Conservation (phyloP, 2,888 invertebrate species). For the Leucoma salicis region DNA sequence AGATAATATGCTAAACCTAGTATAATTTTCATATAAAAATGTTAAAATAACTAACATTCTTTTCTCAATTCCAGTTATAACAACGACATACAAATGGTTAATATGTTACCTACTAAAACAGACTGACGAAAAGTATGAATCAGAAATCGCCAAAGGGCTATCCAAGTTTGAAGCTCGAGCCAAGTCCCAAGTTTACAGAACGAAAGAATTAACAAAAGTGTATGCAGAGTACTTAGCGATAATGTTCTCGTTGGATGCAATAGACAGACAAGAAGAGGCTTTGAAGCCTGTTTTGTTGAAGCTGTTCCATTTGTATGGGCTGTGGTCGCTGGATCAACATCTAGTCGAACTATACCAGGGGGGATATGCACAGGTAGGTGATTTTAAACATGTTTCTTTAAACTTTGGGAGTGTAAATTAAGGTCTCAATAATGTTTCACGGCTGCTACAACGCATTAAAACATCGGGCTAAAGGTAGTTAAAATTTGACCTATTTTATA, state of each 20-base stretch:
- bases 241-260: conserved; percentile 74
- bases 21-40: background rate
- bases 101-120: conserved; percentile 89
- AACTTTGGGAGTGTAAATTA: too few species aligned
- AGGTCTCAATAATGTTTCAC: too few species aligned
- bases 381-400: too few species aligned
- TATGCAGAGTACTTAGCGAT: conserved; percentile 88
- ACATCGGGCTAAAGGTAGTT: too few species aligned
- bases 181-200: conserved; percentile 91
- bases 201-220: conserved; percentile 87
- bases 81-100: conserved; percentile 91
- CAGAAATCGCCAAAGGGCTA: conserved; percentile 78
- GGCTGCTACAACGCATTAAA: too few species aligned
- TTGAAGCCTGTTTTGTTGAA: conserved; percentile 76
- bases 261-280: conserved; percentile 57
- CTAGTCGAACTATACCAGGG: conserved; percentile 88
- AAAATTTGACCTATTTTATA: too few species aligned
- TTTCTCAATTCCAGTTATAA: conserved; percentile 79
- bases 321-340: conserved; percentile 85
- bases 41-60: background rate
- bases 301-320: conserved; percentile 61
- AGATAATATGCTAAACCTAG: too few species aligned
- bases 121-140: conserved; percentile 84
- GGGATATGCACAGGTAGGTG: conserved; percentile 55
- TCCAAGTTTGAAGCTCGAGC: conserved; percentile 90